Percentiles rank a stretch among this genome's conserved stretches.
These are phyloP conservation scores for Hipparchia semele DNA, from an alignment of 2,888 invertebrate genomes.

Conservation along the genomic window DNA sequence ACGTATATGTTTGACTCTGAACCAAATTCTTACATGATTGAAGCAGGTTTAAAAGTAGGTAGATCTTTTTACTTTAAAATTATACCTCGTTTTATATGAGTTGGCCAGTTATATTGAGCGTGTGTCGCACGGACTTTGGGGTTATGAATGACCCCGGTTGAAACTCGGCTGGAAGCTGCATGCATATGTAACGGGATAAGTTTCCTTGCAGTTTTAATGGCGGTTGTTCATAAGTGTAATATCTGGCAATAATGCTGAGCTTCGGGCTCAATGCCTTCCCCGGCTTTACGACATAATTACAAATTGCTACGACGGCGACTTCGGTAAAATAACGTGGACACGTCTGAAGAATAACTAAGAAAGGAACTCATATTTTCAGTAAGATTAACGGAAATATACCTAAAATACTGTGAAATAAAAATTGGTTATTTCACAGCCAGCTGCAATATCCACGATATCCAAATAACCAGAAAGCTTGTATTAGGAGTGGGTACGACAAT, in stretches of 20 bases:
- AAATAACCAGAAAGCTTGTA: too few relatives aligned
- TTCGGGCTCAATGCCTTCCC: constrained; percentile 43
- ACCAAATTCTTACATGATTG: too few relatives aligned
- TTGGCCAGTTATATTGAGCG: constrained; percentile 28
- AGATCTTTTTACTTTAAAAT: too few relatives aligned
- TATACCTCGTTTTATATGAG: not conserved
- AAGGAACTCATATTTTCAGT: not conserved
- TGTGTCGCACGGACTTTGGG: constrained; percentile 51
- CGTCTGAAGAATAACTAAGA: not conserved
- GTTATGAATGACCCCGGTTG: constrained; percentile 63
- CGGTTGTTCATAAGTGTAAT: constrained; percentile 78
- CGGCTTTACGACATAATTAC: constrained; percentile 44
- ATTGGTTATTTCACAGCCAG: too few relatives aligned
- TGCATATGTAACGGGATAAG: constrained; percentile 73
- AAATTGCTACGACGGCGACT: constrained; percentile 27
- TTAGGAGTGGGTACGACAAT: too few relatives aligned
- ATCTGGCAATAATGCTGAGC: constrained; percentile 66
- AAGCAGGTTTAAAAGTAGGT: too few relatives aligned
- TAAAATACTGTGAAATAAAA: too few relatives aligned
- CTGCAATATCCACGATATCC: too few relatives aligned
- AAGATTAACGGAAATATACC: too few relatives aligned
- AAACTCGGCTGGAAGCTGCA: constrained; percentile 57
- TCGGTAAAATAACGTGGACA: not conserved
- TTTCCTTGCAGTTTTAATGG: constrained; percentile 71
- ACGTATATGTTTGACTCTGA: too few relatives aligned